Conservation (phyloP, 2,888 invertebrate species). For the Orthosia gothica region DNA sequence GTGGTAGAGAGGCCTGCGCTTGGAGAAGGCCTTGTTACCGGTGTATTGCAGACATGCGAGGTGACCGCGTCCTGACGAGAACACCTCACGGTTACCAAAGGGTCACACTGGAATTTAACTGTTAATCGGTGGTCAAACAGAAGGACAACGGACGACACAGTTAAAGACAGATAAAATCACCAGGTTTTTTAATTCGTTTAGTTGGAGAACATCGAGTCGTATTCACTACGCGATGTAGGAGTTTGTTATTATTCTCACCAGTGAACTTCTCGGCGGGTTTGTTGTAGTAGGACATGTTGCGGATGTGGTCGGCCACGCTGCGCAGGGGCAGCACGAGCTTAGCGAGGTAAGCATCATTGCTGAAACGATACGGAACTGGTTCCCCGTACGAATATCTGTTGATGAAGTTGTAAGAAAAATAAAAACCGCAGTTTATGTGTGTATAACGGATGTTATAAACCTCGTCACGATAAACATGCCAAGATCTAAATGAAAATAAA, state of each 20-base stretch:
- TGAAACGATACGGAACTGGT: conserved; percentile 92
- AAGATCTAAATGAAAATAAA: conserved; percentile 79
- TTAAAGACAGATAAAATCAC: conserved; percentile 56
- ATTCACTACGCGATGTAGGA: conserved; percentile 61
- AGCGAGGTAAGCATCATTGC: conserved; percentile 94
- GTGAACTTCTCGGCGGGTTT: conserved; percentile 93
- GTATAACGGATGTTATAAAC: conserved; percentile 50
- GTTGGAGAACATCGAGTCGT: conserved; percentile 67
- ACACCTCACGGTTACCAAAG: conserved; percentile 87
- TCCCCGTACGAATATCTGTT: conserved; percentile 90
- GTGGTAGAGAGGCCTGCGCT: conserved; percentile 94
- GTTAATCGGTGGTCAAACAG: conserved; percentile 81
- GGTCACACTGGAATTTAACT: conserved; percentile 84
- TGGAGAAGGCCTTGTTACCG: conserved; percentile 95
- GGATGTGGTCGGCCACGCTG: conserved; percentile 92
- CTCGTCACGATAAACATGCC: conserved; percentile 57
- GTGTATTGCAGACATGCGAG: conserved; percentile 96
- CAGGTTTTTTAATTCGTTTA: conserved; percentile 66
- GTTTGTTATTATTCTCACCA: conserved; percentile 87
- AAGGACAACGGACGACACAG: conserved; percentile 63
- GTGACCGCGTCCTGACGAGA: conserved; percentile 94
- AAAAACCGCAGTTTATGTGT: conserved; percentile 50
- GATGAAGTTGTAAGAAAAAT: conserved; percentile 45
- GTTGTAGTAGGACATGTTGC: conserved; percentile 93
- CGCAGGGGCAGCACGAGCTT: conserved; percentile 93